A percentile compares a stretch with the other conserved stretches of the same genome.
phyloP scores from a whole-genome alignment of 2,113 vertebrate genomes.

The Prietella phreatophila region DNA sequence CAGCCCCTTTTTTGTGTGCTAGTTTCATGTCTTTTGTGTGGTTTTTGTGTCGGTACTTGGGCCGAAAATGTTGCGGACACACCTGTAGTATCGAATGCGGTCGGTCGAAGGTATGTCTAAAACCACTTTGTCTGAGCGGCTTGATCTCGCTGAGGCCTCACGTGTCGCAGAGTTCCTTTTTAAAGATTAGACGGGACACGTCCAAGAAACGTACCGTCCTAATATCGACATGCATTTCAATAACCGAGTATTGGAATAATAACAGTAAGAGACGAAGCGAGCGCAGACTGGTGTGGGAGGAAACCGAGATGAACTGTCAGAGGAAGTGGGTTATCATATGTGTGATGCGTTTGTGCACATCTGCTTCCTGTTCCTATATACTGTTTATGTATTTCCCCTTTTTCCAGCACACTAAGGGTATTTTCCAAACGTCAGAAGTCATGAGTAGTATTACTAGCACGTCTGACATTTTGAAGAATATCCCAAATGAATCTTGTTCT shows the following conservation, averaged over 20 bases:
- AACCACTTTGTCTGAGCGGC: not conserved
- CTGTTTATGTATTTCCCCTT: conserved; percentile 5
- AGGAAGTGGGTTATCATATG: not conserved
- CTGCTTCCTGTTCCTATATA: not conserved
- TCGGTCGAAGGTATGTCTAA: not conserved
- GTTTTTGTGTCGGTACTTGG: not conserved
- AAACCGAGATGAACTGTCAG: not conserved
- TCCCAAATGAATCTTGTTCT: not conserved
- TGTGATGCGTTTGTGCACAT: conserved; percentile 1
- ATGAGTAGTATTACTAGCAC: not conserved
- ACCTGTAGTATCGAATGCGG: not conserved
- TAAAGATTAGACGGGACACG: not conserved
- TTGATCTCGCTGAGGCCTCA: not conserved
- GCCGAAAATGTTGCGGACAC: not conserved
- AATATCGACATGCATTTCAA: not conserved
- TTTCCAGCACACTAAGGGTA: not conserved
- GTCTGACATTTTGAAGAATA: not conserved
- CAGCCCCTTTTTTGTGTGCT: not conserved
- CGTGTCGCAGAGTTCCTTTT: not conserved
- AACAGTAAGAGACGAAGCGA: not conserved
- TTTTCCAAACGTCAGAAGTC: not conserved
- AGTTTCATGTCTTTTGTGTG: not conserved
- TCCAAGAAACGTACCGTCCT: not conserved
- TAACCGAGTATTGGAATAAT: not conserved
- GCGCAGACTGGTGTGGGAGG: too few species aligned